Percentiles rank a stretch among this genome's conserved stretches.
These are phyloP conservation scores for Dallia pectoralis DNA, from an alignment of 2,797 vertebrate genomes.

Conservation along the genomic window DNA sequence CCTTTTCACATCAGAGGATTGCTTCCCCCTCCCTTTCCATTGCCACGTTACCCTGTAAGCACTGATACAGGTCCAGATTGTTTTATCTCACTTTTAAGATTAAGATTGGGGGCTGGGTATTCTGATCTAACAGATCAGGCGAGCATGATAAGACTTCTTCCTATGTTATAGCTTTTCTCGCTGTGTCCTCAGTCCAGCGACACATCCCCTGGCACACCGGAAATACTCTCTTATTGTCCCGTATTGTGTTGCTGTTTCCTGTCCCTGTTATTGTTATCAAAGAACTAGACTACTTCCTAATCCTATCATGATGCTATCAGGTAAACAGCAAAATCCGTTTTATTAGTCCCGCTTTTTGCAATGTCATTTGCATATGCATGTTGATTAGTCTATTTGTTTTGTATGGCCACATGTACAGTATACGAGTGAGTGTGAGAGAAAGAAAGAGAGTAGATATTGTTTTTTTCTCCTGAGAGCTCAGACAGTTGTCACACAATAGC, in stretches of 20 bases:
- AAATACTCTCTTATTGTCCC: conserved; percentile 51
- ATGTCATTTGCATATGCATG: conserved; percentile 52
- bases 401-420: conserved; percentile 1
- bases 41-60: background rate
- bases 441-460: conserved; percentile 51
- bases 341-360: conserved; percentile 45
- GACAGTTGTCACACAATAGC: conserved; percentile 34
- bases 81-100: background rate
- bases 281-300: conserved; percentile 52
- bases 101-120: background rate
- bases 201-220: conserved; percentile 50
- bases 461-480: conserved; percentile 46
- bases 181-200: background rate
- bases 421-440: background rate
- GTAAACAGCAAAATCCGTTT: conserved; percentile 29
- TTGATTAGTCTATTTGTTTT: conserved; percentile 61
- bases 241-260: conserved; percentile 58
- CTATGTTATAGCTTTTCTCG: background rate
- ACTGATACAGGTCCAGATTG: background rate
- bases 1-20: background rate
- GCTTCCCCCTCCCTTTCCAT: background rate
- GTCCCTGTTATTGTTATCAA: conserved; percentile 53
- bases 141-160: background rate
- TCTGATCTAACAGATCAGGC: background rate
- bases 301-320: conserved; percentile 33